These are phyloP conservation scores for Hirtodrosophila cameraria DNA, from an alignment of 2,888 invertebrate genomes.

Conservation along the genomic window DNA sequence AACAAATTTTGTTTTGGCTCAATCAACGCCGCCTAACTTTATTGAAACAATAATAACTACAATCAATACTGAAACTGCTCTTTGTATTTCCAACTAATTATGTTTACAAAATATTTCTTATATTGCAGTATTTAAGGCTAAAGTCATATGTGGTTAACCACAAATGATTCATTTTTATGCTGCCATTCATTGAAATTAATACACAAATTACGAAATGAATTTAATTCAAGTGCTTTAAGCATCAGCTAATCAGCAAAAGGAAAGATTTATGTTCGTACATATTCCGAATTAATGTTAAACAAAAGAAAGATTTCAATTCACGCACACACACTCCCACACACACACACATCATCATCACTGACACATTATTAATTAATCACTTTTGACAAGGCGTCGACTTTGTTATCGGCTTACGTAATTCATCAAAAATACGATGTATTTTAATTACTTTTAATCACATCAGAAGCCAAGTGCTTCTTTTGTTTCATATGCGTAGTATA, in stretches of 20 bases:
- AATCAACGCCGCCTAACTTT: conserved; percentile 5
- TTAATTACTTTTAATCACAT: conserved; percentile 72
- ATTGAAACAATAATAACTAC: background rate
- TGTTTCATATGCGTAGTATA: conserved; percentile 11
- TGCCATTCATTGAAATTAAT: background rate
- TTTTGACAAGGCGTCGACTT: conserved; percentile 38
- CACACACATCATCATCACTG: background rate
- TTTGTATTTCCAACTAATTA: conserved; percentile 3
- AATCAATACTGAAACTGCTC: background rate
- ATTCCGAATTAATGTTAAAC: conserved; percentile 14
- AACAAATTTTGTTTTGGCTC: background rate
- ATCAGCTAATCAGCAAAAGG: background rate
- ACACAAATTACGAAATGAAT: background rate
- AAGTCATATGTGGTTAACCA: background rate
- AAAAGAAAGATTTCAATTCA: conserved; percentile 5
- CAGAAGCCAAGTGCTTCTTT: conserved; percentile 29
- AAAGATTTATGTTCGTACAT: background rate
- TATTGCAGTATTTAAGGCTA: background rate
- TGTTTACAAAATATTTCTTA: background rate
- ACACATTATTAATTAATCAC: conserved; percentile 64
- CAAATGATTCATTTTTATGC: background rate
- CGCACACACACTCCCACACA: background rate
- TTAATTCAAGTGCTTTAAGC: background rate
- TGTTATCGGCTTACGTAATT: conserved; percentile 45
- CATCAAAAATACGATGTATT: conserved; percentile 44